phyloP scores from a whole-genome alignment of 1,140 invertebrate species.

The roundworm (Caenorhabditis elegans) region WBcel235 BX284604.4:350501-351000 shows the following conservation, averaged over 20 bases:
- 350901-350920: not conserved
- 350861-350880: slow-evolving; percentile 21
- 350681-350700: not conserved
- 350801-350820: slow-evolving; percentile 3
- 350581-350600: not conserved
- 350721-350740: slow-evolving; percentile 10
- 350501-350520: too few relatives aligned
- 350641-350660: not conserved
- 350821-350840: slow-evolving; percentile 31
- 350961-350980: too few relatives aligned
- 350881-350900: slow-evolving; percentile 23
- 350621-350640: not conserved
- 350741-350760: slow-evolving; percentile 1
- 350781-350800: not conserved
- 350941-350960: not conserved
- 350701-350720: slow-evolving; percentile 34
- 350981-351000: too few relatives aligned
- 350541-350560: too few relatives aligned
- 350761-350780: not conserved
- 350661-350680: not conserved
- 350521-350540: too few relatives aligned
- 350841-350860: slow-evolving; percentile 34
- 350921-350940: not conserved
- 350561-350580: too few relatives aligned
- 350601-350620: not conserved